Percentiles rank a stretch among this genome's conserved stretches.
Evolutionary conservation across 2,888 invertebrate genomes (phyloP).

Genomic region (Andricus quercusramuli): DNA sequence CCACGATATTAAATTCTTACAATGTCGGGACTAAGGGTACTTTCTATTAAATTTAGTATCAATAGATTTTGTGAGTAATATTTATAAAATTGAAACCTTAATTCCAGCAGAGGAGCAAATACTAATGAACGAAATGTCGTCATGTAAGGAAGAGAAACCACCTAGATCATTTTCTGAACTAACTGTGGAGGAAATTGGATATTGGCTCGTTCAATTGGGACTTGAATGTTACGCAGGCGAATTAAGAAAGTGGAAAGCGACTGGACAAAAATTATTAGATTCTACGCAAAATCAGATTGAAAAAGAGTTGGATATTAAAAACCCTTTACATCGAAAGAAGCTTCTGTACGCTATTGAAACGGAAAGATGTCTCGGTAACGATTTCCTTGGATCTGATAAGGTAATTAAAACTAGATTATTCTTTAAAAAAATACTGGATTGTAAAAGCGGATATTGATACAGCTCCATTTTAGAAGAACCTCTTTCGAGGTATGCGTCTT

Average conservation of each 20-base stretch:
- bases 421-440: neutral
- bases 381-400: conserved; percentile 75
- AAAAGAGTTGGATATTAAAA: conserved; percentile 91
- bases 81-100: neutral
- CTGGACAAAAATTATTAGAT: conserved; percentile 88
- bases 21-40: no score
- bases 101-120: conserved; percentile 83
- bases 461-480: no score
- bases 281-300: conserved; percentile 91
- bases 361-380: conserved; percentile 67
- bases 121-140: conserved; percentile 79
- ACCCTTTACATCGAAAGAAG: conserved; percentile 95
- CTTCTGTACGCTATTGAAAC: conserved; percentile 81
- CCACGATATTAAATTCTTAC: no score
- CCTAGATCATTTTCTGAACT: conserved; percentile 86
- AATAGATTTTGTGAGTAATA: neutral
- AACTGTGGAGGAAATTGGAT: conserved; percentile 89
- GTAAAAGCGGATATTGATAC: neutral
- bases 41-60: no score
- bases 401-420: conserved; percentile 58
- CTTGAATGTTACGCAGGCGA: conserved; percentile 89
- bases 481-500: no score
- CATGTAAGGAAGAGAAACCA: conserved; percentile 59
- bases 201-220: conserved; percentile 89
- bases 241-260: conserved; percentile 90